A percentile compares a stretch with the other conserved stretches of the same genome.
Conservation (phyloP, 2,888 invertebrate species). For the Brachylomia viminalis region DNA sequence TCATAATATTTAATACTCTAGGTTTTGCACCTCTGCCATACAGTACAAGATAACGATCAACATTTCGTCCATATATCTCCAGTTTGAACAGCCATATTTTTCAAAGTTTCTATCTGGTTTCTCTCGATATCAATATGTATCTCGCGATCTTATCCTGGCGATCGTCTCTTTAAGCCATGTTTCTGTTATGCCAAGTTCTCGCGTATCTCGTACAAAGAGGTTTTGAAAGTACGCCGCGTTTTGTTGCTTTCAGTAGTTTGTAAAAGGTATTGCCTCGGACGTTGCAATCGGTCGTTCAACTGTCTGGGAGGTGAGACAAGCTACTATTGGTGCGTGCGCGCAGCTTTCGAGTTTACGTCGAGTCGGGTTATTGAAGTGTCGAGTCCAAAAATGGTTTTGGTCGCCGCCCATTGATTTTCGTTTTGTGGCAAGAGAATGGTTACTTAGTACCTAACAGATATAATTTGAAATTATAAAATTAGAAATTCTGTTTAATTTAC, state of each 20-base stretch:
- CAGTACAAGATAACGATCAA: conserved; percentile 52
- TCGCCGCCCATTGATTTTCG: conserved; percentile 3
- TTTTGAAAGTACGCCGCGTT: conserved; percentile 72
- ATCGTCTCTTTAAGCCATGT: conserved; percentile 62
- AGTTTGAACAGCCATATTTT: conserved; percentile 56
- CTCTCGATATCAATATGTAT: conserved; percentile 61
- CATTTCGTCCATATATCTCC: conserved; percentile 50
- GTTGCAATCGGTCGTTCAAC: conserved; percentile 78
- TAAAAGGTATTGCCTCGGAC: conserved; percentile 65
- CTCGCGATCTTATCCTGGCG: conserved; percentile 61
- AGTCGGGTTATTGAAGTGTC: conserved; percentile 28
- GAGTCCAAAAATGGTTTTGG: conserved; percentile 29
- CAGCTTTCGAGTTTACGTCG: conserved; percentile 50
- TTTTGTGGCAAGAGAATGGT: conserved; percentile 1
- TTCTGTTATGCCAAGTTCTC: conserved; percentile 57
- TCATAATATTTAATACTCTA: conserved; percentile 32
- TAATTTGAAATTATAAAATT: conserved; percentile 6
- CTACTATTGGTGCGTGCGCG: conserved; percentile 63
- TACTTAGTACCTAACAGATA: conserved; percentile 4
- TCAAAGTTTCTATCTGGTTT: conserved; percentile 59
- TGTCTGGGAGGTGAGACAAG: conserved; percentile 54
- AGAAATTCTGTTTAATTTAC: conserved; percentile 3
- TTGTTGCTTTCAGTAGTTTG: conserved; percentile 68
- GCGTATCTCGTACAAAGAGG: conserved; percentile 57
- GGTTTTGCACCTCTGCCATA: conserved; percentile 30